Evolutionary conservation across 2,113 vertebrate species (phyloP).

Genomic region (Psettodes erumei): DNA sequence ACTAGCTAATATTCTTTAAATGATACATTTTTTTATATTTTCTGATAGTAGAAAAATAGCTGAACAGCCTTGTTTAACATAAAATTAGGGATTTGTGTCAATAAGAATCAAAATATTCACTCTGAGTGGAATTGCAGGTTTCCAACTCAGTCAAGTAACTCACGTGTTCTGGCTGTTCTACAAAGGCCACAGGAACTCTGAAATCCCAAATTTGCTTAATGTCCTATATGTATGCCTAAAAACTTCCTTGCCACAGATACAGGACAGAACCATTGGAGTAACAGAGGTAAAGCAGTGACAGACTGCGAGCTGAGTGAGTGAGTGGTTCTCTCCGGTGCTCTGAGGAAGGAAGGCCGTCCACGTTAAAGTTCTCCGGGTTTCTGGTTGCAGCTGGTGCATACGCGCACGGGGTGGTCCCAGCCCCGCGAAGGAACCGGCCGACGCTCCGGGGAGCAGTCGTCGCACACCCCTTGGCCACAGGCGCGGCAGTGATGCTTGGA

Average conservation of each 20-base stretch:
- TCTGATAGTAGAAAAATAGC: conserved; percentile 79
- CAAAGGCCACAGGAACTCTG: conserved; percentile 76
- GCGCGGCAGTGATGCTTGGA: conserved; percentile 99
- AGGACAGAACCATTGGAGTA: conserved; percentile 64
- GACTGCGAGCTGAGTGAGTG: conserved; percentile 62
- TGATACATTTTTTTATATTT: conserved; percentile 64
- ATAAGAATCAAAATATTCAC: conserved; percentile 65
- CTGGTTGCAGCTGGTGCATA: conserved; percentile 95
- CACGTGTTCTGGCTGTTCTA: conserved; percentile 71
- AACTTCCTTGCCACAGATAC: conserved; percentile 67
- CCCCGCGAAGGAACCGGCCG: conserved; percentile 94
- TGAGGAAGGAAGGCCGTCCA: conserved; percentile 62
- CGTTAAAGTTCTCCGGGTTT: conserved; percentile 96
- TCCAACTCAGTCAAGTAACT: conserved; percentile 71
- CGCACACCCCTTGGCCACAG: conserved; percentile 98
- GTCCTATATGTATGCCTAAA: conserved; percentile 54
- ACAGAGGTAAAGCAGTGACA: conserved; percentile 68
- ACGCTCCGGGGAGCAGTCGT: conserved; percentile 92
- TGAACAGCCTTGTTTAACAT: conserved; percentile 61
- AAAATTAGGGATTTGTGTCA: conserved; percentile 64
- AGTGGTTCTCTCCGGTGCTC: conserved; percentile 59
- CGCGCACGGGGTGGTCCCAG: conserved; percentile 98
- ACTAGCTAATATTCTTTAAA: conserved; percentile 66
- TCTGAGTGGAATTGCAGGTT: conserved; percentile 64
- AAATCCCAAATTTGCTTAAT: conserved; percentile 64